phyloP scores from a whole-genome alignment of 1,140 invertebrate genomes.

The Venturia canescens region DNA sequence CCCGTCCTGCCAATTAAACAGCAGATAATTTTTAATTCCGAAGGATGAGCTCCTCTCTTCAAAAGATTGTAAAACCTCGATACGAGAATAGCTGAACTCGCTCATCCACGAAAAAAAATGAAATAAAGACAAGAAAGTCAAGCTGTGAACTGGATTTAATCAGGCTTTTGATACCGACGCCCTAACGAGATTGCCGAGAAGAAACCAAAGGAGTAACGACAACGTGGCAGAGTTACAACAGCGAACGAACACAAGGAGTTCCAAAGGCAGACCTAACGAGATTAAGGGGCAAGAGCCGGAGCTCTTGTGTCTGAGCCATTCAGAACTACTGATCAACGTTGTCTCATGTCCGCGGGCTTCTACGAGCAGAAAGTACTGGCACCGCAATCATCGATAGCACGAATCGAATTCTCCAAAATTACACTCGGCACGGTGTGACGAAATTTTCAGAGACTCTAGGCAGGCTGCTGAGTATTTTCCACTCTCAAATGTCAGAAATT shows the following conservation, averaged over 20 bases:
- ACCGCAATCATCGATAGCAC: background rate
- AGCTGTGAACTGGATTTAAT: slow-evolving; percentile 26
- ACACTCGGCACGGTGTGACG: background rate
- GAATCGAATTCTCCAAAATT: background rate
- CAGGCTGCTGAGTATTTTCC: background rate
- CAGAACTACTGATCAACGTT: slow-evolving; percentile 22
- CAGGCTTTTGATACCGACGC: slow-evolving; percentile 20
- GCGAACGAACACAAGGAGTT: slow-evolving; percentile 63
- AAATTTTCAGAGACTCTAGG: too few species aligned
- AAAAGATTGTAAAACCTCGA: background rate
- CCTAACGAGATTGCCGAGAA: slow-evolving; percentile 68
- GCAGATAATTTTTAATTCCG: too few species aligned
- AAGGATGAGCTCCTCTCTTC: too few species aligned
- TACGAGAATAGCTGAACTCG: background rate
- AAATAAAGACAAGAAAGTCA: too few species aligned
- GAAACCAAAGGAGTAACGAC: slow-evolving; percentile 74
- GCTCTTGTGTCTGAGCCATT: slow-evolving; percentile 48
- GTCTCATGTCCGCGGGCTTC: slow-evolving; percentile 61
- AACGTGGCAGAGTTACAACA: slow-evolving; percentile 17
- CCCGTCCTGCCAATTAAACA: too few species aligned
- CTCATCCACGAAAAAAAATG: background rate
- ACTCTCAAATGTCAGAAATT: too few species aligned
- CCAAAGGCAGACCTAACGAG: slow-evolving; percentile 69
- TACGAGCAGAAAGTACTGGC: slow-evolving; percentile 39
- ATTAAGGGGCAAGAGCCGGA: slow-evolving; percentile 64